Evolutionary conservation across 2,888 invertebrate genomes (phyloP).

Genomic region (Chalcis sispes): DNA sequence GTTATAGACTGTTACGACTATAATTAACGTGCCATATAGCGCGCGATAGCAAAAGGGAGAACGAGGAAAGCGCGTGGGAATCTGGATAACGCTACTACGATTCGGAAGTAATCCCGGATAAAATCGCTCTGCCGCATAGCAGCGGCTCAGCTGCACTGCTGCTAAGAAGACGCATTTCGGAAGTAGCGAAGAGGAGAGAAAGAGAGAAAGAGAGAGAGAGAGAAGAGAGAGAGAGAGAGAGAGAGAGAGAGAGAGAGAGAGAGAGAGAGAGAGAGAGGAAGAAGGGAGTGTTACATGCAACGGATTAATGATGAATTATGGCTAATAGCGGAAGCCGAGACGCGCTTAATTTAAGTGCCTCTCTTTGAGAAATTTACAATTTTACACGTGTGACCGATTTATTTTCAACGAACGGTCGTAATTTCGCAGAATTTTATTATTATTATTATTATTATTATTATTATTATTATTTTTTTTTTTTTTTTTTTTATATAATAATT

Average conservation of each 20-base stretch:
- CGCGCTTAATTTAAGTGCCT: background rate
- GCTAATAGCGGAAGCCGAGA: background rate
- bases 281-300: background rate
- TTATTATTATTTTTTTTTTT: no score
- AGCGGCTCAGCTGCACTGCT: slow-evolving; percentile 16
- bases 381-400: no score
- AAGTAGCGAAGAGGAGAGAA: background rate
- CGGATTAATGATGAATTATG: slow-evolving; percentile 52
- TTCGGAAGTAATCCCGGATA: slow-evolving; percentile 53
- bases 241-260: no score
- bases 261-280: background rate
- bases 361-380: slow-evolving; percentile 7
- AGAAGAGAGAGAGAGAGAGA: no score
- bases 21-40: no score
- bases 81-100: slow-evolving; percentile 37
- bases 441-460: no score
- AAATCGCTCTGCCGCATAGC: slow-evolving; percentile 22
- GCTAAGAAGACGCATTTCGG: slow-evolving; percentile 25
- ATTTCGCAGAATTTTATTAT: no score
- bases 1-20: no score
- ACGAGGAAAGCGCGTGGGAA: slow-evolving; percentile 40
- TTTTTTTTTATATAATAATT: no score
- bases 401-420: no score
- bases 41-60: background rate
- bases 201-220: background rate